These are phyloP conservation scores for Notodonta ziczac DNA, from an alignment of 2,888 invertebrate species.

Conservation along the genomic window DNA sequence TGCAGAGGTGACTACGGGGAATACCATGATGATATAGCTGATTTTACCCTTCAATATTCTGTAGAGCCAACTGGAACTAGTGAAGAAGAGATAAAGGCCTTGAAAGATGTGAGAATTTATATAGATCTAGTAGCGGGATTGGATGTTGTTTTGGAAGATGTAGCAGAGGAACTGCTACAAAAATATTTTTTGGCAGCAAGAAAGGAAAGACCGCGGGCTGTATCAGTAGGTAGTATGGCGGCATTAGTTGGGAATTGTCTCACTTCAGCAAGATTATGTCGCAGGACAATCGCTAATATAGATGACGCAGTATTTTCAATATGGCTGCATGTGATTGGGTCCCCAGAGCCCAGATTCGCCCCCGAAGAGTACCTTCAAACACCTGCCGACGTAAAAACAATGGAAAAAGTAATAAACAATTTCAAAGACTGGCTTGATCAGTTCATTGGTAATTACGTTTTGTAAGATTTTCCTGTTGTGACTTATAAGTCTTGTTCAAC, in stretches of 20 bases:
- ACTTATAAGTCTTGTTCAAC: background rate
- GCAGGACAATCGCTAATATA: constrained; percentile 55
- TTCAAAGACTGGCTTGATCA: constrained; percentile 71
- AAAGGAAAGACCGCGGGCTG: constrained; percentile 58
- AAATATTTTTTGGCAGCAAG: constrained; percentile 73
- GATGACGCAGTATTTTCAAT: constrained; percentile 75
- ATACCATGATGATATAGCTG: constrained; percentile 62
- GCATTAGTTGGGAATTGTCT: constrained; percentile 60
- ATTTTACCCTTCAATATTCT: constrained; percentile 60
- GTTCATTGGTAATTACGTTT: constrained; percentile 52
- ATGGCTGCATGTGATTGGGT: constrained; percentile 73
- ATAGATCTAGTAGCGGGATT: constrained; percentile 65
- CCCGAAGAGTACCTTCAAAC: constrained; percentile 73
- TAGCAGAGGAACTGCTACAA: constrained; percentile 59
- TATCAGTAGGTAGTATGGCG: constrained; percentile 64
- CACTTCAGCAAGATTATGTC: constrained; percentile 70
- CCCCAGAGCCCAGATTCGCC: constrained; percentile 68
- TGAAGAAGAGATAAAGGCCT: constrained; percentile 54
- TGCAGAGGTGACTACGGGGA: constrained; percentile 69
- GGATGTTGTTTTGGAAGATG: constrained; percentile 53
- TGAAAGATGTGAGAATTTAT: constrained; percentile 59
- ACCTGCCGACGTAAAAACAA: constrained; percentile 59
- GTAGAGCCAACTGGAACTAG: constrained; percentile 43
- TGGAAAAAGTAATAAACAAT: constrained; percentile 59
- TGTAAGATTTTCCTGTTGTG: constrained; percentile 30